These are phyloP conservation scores for Drosophila ogumai DNA, from an alignment of 1,140 invertebrate genomes.

Conservation along the genomic window DNA sequence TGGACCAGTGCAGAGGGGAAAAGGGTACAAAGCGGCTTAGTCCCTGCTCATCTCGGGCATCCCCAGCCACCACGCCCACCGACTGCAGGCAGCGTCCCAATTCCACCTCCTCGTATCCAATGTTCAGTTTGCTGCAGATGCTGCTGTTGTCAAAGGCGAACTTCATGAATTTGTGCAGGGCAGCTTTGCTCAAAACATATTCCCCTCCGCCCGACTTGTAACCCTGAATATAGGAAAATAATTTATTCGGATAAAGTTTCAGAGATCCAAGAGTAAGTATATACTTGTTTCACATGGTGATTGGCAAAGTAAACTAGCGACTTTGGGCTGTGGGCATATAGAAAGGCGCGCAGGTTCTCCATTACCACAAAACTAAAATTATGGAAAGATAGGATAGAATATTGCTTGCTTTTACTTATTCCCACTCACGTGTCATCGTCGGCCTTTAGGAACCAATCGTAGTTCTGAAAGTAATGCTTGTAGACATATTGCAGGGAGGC, in stretches of 20 bases:
- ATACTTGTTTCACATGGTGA: slow-evolving; percentile 80
- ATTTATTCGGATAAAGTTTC: background rate
- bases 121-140: slow-evolving; percentile 88
- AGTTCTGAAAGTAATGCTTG: slow-evolving; percentile 90
- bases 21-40: slow-evolving; percentile 96
- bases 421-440: slow-evolving; percentile 96
- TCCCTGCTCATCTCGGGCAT: slow-evolving; percentile 93
- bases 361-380: slow-evolving; percentile 85
- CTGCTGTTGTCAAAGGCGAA: slow-evolving; percentile 89
- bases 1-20: slow-evolving; percentile 88
- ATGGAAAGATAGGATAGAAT: background rate
- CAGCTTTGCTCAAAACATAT: slow-evolving; percentile 94
- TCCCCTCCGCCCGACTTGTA: slow-evolving; percentile 97
- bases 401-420: slow-evolving; percentile 90
- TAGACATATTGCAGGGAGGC: slow-evolving; percentile 95
- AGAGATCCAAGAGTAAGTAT: background rate
- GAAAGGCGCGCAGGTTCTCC: slow-evolving; percentile 96
- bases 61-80: slow-evolving; percentile 93
- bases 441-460: slow-evolving; percentile 97
- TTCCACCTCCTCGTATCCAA: slow-evolving; percentile 95
- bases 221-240: slow-evolving; percentile 86
- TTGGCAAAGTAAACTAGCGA: slow-evolving; percentile 95
- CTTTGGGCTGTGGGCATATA: slow-evolving; percentile 88
- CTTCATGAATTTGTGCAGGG: slow-evolving; percentile 90
- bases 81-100: slow-evolving; percentile 96